phyloP scores from a whole-genome alignment of 2,113 vertebrate genomes.

The Bagarius yarrelli region DNA sequence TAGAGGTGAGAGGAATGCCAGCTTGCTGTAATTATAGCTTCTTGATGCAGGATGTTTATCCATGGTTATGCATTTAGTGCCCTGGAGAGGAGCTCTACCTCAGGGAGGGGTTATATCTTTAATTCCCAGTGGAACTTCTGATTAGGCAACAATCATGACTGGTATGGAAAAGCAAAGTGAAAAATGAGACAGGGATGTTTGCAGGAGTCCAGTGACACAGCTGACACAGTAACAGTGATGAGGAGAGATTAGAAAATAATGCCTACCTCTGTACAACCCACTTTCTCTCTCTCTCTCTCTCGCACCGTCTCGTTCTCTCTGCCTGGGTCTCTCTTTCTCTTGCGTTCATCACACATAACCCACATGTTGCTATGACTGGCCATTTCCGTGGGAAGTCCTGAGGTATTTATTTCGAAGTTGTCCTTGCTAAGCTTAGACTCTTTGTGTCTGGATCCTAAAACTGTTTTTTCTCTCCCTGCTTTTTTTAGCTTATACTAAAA shows the following conservation, averaged over 20 bases:
- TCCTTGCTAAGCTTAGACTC: slow-evolving; percentile 1
- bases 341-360: slow-evolving; percentile 62
- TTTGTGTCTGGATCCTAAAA: slow-evolving; percentile 17
- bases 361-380: slow-evolving; percentile 61
- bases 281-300: background rate
- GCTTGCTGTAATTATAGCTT: slow-evolving; percentile 39
- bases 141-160: slow-evolving; percentile 9
- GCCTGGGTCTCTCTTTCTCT: slow-evolving; percentile 23
- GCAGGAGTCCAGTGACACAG: slow-evolving; percentile 67
- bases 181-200: slow-evolving; percentile 67
- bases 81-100: slow-evolving; percentile 1
- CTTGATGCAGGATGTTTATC: slow-evolving; percentile 64
- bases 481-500: slow-evolving; percentile 48
- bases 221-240: slow-evolving; percentile 60
- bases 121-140: slow-evolving; percentile 17
- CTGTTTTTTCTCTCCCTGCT: background rate
- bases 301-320: background rate
- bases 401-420: slow-evolving; percentile 54
- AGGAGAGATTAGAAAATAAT: slow-evolving; percentile 65
- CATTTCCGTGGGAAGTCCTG: slow-evolving; percentile 57
- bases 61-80: slow-evolving; percentile 62
- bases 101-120: slow-evolving; percentile 16
- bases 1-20: slow-evolving; percentile 48
- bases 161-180: slow-evolving; percentile 33
- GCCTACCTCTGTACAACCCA: slow-evolving; percentile 18